phyloP scores from a whole-genome alignment of 2,113 vertebrate genomes.

The Columba janthina region DNA sequence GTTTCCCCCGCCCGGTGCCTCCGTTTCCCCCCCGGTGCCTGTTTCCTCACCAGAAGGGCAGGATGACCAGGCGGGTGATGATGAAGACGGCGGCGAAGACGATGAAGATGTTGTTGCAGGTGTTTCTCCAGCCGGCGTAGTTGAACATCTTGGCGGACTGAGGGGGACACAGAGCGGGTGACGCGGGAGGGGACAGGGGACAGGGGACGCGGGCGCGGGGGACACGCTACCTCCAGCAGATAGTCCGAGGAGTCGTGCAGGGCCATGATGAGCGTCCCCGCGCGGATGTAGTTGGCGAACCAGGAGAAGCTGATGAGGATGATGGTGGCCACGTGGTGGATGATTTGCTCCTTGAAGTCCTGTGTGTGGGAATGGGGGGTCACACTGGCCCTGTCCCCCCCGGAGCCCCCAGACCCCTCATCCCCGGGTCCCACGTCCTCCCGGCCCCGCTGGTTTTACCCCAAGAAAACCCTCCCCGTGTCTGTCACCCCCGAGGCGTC shows the following conservation, averaged over 20 bases:
- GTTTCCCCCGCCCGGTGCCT: background rate
- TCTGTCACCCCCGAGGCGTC: too few species aligned
- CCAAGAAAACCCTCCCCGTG: too few species aligned
- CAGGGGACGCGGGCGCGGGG: too few species aligned
- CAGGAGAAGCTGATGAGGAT: slow-evolving; percentile 96
- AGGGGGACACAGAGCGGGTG: background rate
- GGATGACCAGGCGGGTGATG: slow-evolving; percentile 88
- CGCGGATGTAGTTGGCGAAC: slow-evolving; percentile 93
- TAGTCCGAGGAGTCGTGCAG: slow-evolving; percentile 92
- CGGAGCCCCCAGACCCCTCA: background rate
- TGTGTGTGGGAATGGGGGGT: background rate
- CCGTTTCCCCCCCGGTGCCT: background rate
- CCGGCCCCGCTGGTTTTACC: too few species aligned
- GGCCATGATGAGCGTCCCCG: slow-evolving; percentile 93
- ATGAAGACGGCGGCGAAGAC: slow-evolving; percentile 91
- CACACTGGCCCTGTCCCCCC: background rate
- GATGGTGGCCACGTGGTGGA: slow-evolving; percentile 95
- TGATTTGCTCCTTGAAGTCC: slow-evolving; percentile 96
- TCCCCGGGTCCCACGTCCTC: background rate
- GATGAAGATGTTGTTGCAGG: slow-evolving; percentile 94
- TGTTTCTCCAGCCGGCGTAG: slow-evolving; percentile 93
- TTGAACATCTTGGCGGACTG: slow-evolving; percentile 99
- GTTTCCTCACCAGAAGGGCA: slow-evolving; percentile 88
- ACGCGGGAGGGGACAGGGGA: too few species aligned
- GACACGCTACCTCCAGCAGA: slow-evolving; percentile 83